phyloP scores from a whole-genome alignment of 2,797 vertebrate genomes.

The Gymnothorax javanicus region DNA sequence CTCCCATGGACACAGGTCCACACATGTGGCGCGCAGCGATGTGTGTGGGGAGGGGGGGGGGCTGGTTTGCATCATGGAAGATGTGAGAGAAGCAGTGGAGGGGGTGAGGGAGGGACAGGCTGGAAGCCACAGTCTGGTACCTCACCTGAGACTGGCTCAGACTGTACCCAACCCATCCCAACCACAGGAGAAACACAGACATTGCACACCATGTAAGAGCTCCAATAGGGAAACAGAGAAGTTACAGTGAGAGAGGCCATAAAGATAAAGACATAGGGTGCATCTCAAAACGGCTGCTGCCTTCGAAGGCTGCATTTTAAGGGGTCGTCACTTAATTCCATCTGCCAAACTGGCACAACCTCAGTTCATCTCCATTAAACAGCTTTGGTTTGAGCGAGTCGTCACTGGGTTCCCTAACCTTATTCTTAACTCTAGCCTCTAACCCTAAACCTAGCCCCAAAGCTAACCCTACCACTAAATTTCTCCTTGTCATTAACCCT shows the following conservation, averaged over 20 bases:
- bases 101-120: background rate
- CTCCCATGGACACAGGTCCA: background rate
- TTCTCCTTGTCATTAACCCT: too few species aligned
- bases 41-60: background rate
- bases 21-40: background rate
- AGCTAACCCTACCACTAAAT: too few species aligned
- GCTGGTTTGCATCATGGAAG: constrained; percentile 8
- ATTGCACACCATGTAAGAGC: background rate
- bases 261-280: too few species aligned
- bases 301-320: too few species aligned
- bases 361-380: too few species aligned
- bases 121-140: background rate
- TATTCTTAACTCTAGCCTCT: too few species aligned
- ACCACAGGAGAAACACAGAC: background rate
- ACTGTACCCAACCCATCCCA: background rate
- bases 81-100: background rate
- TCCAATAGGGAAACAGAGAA: background rate
- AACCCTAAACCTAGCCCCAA: too few species aligned
- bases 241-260: background rate
- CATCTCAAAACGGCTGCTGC: too few species aligned
- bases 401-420: too few species aligned
- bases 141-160: background rate
- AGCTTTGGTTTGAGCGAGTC: too few species aligned
- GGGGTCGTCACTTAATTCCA: too few species aligned
- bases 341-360: too few species aligned